Base-by-base conservation (phyloP, 2,888 invertebrate genomes). In the Eulithis testata region DNA sequence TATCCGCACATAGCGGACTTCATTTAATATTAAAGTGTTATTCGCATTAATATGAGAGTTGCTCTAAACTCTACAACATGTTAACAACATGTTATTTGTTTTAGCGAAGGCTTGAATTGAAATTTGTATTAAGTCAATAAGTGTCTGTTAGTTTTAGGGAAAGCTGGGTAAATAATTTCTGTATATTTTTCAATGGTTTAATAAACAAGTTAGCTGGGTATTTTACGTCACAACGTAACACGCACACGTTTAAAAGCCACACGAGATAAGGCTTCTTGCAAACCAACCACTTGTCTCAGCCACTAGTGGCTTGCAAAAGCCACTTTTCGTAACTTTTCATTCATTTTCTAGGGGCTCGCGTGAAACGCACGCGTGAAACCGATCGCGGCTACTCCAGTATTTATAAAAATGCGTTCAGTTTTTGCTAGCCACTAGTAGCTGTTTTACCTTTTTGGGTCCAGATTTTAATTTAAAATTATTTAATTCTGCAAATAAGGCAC, bases 1-100 rank as follows among this genome's bases (percentile, higher is more conserved):
- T 76, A 74, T 76, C 71, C 71, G 76, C 79, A 79, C 77, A 75
- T 76, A 76, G 71, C 71, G 75, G 77, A 75, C 76, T 80, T 74
- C 75, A 72, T 74, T 70, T 78, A 77, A 76, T 81, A 83, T 82
- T 83, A 80, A 82, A 79, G 14, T 56, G 9, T 51, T 55, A 61
- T 61, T 61, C 55, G 51, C 51, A 51, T 62, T 44, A 50, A 51
- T 62, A 51, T 44, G 36, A 58, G 11, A 37, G 78, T 66, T 50
- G 43, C 53, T 59, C 49, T 49, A 76, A 81, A 82, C 81, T 81
- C 75, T 72, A 75, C 74, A 81, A 79, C 70, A 78, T 79, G 77
- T 80, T 80, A 80, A 79, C 75, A 78, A 78, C 75, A 59, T 59
- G 47, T 21, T 49, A 78, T 76, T 78, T 58, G 60, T 60, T 61